Evolutionary conservation across 1,140 invertebrate species (phyloP).

Genomic region (Neodiprion fabricii): DNA sequence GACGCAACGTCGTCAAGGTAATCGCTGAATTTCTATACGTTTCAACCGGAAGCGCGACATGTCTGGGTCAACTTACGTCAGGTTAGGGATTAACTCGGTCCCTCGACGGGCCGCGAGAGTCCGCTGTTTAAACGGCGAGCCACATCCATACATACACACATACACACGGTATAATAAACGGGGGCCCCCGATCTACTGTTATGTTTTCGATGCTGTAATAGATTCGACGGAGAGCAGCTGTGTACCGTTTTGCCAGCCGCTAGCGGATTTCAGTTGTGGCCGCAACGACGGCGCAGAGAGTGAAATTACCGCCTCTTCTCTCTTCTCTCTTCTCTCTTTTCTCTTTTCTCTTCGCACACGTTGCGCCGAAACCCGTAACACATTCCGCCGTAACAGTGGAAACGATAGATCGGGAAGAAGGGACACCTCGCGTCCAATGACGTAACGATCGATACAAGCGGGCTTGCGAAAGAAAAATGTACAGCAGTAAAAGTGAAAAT

Average conservation of each 20-base stretch:
- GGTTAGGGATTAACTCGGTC: constrained; percentile 6
- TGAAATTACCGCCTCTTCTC: constrained; percentile 2
- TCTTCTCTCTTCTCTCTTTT: background rate
- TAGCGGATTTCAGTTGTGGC: background rate
- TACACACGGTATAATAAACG: background rate
- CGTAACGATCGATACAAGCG: too few species aligned
- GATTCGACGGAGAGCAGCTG: background rate
- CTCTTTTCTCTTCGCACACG: too few species aligned
- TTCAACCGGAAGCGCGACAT: background rate
- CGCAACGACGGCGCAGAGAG: background rate
- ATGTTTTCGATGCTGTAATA: constrained; percentile 7
- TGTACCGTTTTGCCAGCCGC: constrained; percentile 2
- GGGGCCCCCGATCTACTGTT: background rate
- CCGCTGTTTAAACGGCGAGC: background rate
- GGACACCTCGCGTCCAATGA: too few species aligned
- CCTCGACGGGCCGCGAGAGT: background rate
- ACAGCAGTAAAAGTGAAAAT: too few species aligned
- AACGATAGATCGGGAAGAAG: too few species aligned
- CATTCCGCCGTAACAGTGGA: too few species aligned
- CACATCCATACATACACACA: background rate
- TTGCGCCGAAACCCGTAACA: too few species aligned
- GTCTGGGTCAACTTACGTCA: constrained; percentile 4
- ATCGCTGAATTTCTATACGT: background rate
- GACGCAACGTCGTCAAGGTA: too few species aligned
- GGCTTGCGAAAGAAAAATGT: too few species aligned